Conservation (phyloP, 2,888 invertebrate genomes). For the Chorisops tibialis region DNA sequence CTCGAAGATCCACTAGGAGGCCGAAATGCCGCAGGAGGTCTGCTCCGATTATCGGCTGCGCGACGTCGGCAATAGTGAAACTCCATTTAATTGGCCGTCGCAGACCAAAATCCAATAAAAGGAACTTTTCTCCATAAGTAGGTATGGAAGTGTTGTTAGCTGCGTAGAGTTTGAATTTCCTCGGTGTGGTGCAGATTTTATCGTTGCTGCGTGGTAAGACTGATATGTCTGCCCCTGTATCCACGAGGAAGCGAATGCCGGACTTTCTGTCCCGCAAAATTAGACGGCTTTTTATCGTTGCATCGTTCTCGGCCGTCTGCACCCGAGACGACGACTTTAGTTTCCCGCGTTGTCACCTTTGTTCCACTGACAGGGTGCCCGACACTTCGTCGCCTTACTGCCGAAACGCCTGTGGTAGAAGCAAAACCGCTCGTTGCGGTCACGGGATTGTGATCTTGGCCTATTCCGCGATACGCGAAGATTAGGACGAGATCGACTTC, state of each 20-base stretch:
- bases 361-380: not conserved
- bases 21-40: slow-evolving; percentile 22
- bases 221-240: not conserved
- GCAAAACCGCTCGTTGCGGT: not conserved
- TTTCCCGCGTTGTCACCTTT: not conserved
- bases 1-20: slow-evolving; percentile 18
- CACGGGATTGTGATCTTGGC: not conserved
- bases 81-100: slow-evolving; percentile 11
- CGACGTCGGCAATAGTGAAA: slow-evolving; percentile 26
- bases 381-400: not conserved
- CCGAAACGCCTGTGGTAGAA: not conserved
- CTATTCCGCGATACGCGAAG: no score
- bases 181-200: no score
- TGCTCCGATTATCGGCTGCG: slow-evolving; percentile 26
- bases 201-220: not conserved
- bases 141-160: slow-evolving; percentile 19
- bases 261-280: not conserved
- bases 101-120: slow-evolving; percentile 6
- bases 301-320: not conserved
- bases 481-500: not conserved
- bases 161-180: not conserved
- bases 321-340: not conserved
- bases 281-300: not conserved
- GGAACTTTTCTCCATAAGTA: slow-evolving; percentile 6
- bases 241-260: not conserved